phyloP scores from a whole-genome alignment of 2,888 invertebrate genomes.

The Melanchra persicariae region DNA sequence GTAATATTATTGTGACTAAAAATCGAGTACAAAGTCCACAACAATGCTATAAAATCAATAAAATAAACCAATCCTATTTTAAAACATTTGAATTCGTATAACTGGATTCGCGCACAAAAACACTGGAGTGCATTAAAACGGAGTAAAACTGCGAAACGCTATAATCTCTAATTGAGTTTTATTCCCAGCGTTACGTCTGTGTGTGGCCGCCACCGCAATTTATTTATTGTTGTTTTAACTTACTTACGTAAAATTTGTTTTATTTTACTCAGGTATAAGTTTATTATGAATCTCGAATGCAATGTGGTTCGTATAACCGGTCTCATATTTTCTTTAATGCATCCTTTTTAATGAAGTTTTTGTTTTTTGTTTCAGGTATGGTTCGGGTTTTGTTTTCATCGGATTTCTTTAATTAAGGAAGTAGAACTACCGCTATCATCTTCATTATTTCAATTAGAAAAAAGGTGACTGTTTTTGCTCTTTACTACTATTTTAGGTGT shows the following conservation, averaged over 20 bases:
- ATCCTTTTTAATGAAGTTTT: constrained; percentile 36
- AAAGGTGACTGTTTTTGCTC: background rate
- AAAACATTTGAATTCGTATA: constrained; percentile 63
- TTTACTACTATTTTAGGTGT: background rate
- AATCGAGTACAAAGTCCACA: constrained; percentile 30
- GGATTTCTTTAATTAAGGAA: background rate
- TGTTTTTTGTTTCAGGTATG: constrained; percentile 54
- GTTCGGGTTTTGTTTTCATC: constrained; percentile 15
- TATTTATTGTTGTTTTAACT: constrained; percentile 68
- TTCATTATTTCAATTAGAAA: background rate
- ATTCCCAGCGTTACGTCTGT: constrained; percentile 68
- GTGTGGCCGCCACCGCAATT: constrained; percentile 66
- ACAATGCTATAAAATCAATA: constrained; percentile 47
- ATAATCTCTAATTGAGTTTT: constrained; percentile 81
- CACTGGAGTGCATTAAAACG: constrained; percentile 70
- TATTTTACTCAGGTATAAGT: constrained; percentile 60
- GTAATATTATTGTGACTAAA: constrained; percentile 10
- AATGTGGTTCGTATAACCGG: constrained; percentile 29
- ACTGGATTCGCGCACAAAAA: constrained; percentile 70
- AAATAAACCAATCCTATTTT: constrained; percentile 52
- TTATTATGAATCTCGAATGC: constrained; percentile 51
- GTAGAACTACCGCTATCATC: background rate
- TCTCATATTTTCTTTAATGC: constrained; percentile 36
- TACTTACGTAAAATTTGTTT: constrained; percentile 63
- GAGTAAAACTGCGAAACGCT: constrained; percentile 71